Base-by-base conservation (phyloP, 2,113 vertebrate genomes). In the Delphinus delphis region DNA sequence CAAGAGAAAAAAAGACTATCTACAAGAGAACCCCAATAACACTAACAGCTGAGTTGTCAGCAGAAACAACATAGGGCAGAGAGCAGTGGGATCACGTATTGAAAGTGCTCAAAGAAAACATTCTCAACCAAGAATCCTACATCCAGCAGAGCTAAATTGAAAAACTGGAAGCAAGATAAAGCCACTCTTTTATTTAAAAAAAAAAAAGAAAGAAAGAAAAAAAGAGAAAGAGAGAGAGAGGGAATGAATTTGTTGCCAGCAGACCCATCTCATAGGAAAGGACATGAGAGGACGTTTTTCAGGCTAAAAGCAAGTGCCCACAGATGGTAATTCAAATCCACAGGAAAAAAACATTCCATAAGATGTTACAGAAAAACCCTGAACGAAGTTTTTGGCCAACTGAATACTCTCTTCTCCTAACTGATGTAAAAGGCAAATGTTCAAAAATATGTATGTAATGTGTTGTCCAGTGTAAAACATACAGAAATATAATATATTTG, bases 201-300 rank as follows among this genome's bases (percentile, higher is more conserved):
- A 58, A 2, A 2, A 2, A 6, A 55, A 55, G 0, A 55, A 2
- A 55, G 2, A 6, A 55, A 55, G 18, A 2, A 7, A 6, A 6
- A 55, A 0, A 55, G 0, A 55, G 2, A 20, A 6, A 55, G 18
- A 21, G 38, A 41, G 38, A 73, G 21, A 73, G 38, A 15, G 2
- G 17, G 38, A 71, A 71, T 41, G 18, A 58, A 20, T 58, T 71
- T 71, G 68, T 71, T 71, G 20, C 68, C 12, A 36, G 20, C 68
- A 38, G 36, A 36, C 36, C 10, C 10, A 73, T 41, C 70, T 73
- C 38, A 73, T 12, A 73, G 25, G 21, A 41, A 73, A 38, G 10
- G 41, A 65, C 6, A 65, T 31, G 28, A 21, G 18, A 58, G 17
- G 18, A 58, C 0, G 18, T 58, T 58, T 20, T 58, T 58, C 55